These are phyloP conservation scores for Etheostoma nigrum DNA, from an alignment of 2,797 vertebrate genomes.

Conservation along the genomic window DNA sequence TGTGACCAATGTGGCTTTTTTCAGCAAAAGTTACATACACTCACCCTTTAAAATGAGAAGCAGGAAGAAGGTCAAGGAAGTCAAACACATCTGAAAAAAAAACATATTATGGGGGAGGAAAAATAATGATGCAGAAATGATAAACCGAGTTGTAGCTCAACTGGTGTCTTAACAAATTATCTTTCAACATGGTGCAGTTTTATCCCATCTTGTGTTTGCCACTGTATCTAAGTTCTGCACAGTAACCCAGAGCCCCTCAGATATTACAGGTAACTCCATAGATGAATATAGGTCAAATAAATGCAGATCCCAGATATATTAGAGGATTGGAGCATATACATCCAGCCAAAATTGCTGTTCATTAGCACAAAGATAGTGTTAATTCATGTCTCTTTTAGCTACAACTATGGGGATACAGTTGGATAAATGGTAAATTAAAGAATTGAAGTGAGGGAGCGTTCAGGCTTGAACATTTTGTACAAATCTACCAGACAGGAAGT, in stretches of 20 bases:
- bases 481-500: slow-evolving; percentile 56
- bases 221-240: not conserved
- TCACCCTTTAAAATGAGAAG: slow-evolving; percentile 73
- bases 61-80: slow-evolving; percentile 52
- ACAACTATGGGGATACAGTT: too few species aligned
- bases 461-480: slow-evolving; percentile 45
- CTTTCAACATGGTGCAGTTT: not conserved
- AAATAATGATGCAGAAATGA: slow-evolving; percentile 2
- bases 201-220: not conserved
- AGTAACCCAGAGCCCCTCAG: not conserved
- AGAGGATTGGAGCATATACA: slow-evolving; percentile 12
- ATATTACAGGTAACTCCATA: not conserved
- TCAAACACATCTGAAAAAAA: slow-evolving; percentile 73
- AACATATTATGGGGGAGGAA: not conserved
- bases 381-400: too few species aligned
- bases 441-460: not conserved
- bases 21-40: slow-evolving; percentile 37
- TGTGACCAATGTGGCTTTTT: slow-evolving; percentile 2
- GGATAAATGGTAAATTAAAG: not conserved
- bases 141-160: not conserved
- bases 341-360: slow-evolving; percentile 7
- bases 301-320: slow-evolving; percentile 13
- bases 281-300: slow-evolving; percentile 12
- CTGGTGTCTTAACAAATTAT: not conserved
- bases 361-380: slow-evolving; percentile 12